phyloP scores from a whole-genome alignment of 1,140 invertebrate genomes.

The Laupala kohalensis region DNA sequence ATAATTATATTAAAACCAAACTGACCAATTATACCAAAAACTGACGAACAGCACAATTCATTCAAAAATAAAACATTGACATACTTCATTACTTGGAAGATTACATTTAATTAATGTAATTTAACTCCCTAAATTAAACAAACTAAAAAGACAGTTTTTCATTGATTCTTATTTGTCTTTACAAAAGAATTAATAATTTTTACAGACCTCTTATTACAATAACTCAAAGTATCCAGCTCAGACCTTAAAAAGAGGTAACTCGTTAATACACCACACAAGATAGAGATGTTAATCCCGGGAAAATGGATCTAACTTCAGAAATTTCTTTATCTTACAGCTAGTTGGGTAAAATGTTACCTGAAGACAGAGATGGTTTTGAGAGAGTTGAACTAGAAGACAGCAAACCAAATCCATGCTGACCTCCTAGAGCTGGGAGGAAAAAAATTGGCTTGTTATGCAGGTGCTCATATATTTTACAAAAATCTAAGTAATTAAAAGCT shows the following conservation, averaged over 20 bases:
- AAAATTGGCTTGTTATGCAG: too few species aligned
- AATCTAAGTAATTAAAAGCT: too few species aligned
- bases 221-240: slow-evolving; percentile 1
- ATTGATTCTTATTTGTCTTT: background rate
- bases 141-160: background rate
- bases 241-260: slow-evolving; percentile 10
- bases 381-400: slow-evolving; percentile 1
- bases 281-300: background rate
- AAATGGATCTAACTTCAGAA: background rate
- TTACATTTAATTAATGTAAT: too few species aligned
- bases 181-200: background rate
- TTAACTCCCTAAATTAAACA: too few species aligned
- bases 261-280: slow-evolving; percentile 1
- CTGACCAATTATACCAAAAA: too few species aligned
- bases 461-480: too few species aligned
- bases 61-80: too few species aligned
- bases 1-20: too few species aligned
- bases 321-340: slow-evolving; percentile 5
- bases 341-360: slow-evolving; percentile 9
- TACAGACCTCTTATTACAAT: slow-evolving; percentile 1
- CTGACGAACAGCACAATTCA: too few species aligned
- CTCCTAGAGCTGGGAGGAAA: slow-evolving; percentile 4
- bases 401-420: slow-evolving; percentile 11
- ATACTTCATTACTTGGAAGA: too few species aligned
- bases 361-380: slow-evolving; percentile 1